These are phyloP conservation scores for Ophiothrix spiculata DNA, from an alignment of 35 echinoderm and acorn worm genomes.

Conservation along the genomic window DNA sequence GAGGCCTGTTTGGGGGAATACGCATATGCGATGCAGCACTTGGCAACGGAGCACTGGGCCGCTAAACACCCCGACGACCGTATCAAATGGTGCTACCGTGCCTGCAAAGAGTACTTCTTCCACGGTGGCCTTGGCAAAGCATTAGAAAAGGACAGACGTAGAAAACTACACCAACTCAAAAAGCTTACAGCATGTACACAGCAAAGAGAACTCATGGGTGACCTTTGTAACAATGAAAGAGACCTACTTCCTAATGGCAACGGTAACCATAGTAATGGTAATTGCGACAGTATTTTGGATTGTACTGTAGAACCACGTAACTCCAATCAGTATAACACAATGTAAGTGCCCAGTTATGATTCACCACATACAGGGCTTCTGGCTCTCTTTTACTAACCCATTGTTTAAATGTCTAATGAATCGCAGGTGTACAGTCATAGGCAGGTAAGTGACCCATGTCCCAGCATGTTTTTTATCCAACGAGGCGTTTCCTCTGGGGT, in stretches of 20 bases:
- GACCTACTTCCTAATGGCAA: background rate
- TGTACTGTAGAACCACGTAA: background rate
- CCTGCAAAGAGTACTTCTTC: slow-evolving; percentile 93
- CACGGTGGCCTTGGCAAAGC: slow-evolving; percentile 68
- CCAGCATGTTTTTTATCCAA: background rate
- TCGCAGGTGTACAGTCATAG: background rate
- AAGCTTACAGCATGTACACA: background rate
- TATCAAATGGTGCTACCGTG: slow-evolving; percentile 93
- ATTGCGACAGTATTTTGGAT: background rate
- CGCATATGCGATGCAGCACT: slow-evolving; percentile 97
- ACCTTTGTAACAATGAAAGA: slow-evolving; percentile 29
- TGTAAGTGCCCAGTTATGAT: slow-evolving; percentile 62
- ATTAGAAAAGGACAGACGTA: slow-evolving; percentile 76
- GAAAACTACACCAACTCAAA: slow-evolving; percentile 40
- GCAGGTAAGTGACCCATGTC: background rate
- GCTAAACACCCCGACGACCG: slow-evolving; percentile 88
- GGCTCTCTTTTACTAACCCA: background rate
- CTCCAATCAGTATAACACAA: slow-evolving; percentile 81
- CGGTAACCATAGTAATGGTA: slow-evolving; percentile 39
- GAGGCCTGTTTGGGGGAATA: slow-evolving; percentile 88
- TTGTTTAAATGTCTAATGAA: background rate
- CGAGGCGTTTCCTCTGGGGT: background rate
- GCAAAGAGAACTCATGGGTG: slow-evolving; percentile 13
- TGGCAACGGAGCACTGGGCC: slow-evolving; percentile 94
- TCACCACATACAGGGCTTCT: background rate